These are phyloP conservation scores for Zaprionus camerounensis DNA, from an alignment of 1,140 invertebrate species.

Conservation along the genomic window DNA sequence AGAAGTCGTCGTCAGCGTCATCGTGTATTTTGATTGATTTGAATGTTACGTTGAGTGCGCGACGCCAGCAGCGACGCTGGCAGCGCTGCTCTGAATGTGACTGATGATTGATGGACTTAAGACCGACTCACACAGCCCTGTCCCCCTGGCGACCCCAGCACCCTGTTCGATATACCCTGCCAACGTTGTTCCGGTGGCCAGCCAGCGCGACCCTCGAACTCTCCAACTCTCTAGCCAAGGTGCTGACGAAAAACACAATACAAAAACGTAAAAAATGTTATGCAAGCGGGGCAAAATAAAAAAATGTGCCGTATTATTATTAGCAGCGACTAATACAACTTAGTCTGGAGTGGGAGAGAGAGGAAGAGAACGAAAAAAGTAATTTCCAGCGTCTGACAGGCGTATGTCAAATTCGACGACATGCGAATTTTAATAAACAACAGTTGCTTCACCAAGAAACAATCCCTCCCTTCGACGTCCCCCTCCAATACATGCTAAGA, in stretches of 20 bases:
- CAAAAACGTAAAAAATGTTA: constrained; percentile 42
- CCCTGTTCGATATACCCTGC: constrained; percentile 11
- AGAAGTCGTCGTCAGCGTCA: constrained; percentile 54
- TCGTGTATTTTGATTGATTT: constrained; percentile 78
- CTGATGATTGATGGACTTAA: constrained; percentile 82
- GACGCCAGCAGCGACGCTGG: constrained; percentile 51
- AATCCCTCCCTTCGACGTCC: not conserved
- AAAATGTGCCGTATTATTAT: constrained; percentile 44
- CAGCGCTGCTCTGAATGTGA: constrained; percentile 63
- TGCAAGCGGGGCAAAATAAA: constrained; percentile 39
- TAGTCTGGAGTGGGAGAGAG: constrained; percentile 19
- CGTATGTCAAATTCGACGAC: constrained; percentile 78
- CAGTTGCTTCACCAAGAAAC: not conserved
- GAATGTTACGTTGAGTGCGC: constrained; percentile 81
- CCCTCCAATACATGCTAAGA: not conserved
- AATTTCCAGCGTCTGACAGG: constrained; percentile 76
- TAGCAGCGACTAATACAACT: constrained; percentile 39
- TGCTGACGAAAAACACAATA: constrained; percentile 23
- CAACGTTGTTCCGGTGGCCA: constrained; percentile 33
- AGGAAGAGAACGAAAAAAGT: constrained; percentile 39
- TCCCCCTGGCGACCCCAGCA: not conserved
- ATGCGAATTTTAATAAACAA: constrained; percentile 74
- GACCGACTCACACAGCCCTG: constrained; percentile 46
- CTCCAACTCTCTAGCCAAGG: constrained; percentile 29
- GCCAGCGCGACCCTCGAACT: constrained; percentile 41